These are phyloP conservation scores for Seira sanloemensis DNA, from an alignment of 2,888 invertebrate genomes.

Conservation along the genomic window DNA sequence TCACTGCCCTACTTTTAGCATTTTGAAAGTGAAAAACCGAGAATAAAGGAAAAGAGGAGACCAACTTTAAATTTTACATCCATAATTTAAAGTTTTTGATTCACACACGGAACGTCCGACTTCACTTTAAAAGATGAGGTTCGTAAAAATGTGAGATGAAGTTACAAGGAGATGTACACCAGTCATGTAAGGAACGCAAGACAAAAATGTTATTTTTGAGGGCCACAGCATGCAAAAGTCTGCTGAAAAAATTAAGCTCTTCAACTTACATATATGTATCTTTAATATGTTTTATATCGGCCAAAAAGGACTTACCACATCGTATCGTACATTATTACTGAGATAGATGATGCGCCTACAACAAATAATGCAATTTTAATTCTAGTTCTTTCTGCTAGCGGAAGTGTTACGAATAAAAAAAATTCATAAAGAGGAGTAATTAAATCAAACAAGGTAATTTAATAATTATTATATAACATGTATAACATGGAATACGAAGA, in stretches of 20 bases:
- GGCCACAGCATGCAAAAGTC: neutral
- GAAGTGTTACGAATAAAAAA: neutral
- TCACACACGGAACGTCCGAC: neutral
- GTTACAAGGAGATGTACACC: neutral
- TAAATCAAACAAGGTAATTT: constrained; percentile 4
- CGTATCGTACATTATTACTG: neutral
- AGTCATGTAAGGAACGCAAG: neutral
- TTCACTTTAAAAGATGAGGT: neutral
- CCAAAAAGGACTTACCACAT: too few relatives aligned
- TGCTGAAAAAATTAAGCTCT: constrained; percentile 1
- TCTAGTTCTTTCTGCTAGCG: neutral
- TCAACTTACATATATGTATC: neutral
- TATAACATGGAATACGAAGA: constrained; percentile 38
- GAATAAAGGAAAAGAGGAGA: neutral
- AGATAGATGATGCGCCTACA: neutral
- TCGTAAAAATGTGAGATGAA: neutral
- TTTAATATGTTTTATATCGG: neutral
- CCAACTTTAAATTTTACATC: neutral
- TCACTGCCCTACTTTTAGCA: neutral
- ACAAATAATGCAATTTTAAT: too few relatives aligned
- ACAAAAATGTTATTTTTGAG: neutral
- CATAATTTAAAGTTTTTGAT: neutral
- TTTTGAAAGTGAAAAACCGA: neutral
- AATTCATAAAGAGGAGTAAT: neutral
- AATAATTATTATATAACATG: constrained; percentile 2